Percentiles rank a stretch among this genome's conserved stretches.
Conservation (phyloP, 1,140 invertebrate species). For the Trichogramma pretiosum region DNA sequence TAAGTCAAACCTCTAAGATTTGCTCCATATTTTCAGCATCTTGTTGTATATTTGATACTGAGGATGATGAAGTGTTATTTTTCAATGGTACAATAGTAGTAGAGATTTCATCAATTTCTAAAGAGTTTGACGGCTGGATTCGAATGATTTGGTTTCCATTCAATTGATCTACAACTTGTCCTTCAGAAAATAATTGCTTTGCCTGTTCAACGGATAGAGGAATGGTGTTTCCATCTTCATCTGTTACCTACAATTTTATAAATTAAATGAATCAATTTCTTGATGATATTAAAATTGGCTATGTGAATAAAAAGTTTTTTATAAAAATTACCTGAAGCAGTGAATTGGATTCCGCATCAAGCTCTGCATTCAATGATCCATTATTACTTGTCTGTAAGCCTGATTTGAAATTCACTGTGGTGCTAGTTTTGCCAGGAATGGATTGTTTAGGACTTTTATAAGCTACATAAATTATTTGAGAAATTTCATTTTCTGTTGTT, state of each 20-base stretch:
- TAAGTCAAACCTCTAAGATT: conserved; percentile 27
- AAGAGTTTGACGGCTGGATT: conserved; percentile 22
- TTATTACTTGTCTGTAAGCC: too few species aligned
- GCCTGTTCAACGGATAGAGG: conserved; percentile 60
- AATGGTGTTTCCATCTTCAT: conserved; percentile 58
- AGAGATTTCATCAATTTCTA: conserved; percentile 1
- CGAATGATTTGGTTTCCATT: conserved; percentile 38
- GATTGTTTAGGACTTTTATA: conserved; percentile 44
- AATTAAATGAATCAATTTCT: not conserved
- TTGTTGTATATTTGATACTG: conserved; percentile 22
- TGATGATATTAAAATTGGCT: not conserved
- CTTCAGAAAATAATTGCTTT: conserved; percentile 44
- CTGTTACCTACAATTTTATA: conserved; percentile 47
- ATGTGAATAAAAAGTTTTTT: not conserved
- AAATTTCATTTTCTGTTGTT: conserved; percentile 24
- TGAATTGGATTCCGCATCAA: conserved; percentile 32
- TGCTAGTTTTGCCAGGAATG: too few species aligned
- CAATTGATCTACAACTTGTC: conserved; percentile 43
- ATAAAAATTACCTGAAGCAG: conserved; percentile 35
- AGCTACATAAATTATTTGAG: conserved; percentile 45
- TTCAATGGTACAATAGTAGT: not conserved
- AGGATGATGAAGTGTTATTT: not conserved
- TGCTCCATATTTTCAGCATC: conserved; percentile 34
- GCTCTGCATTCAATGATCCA: conserved; percentile 25
- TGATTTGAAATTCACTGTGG: too few species aligned